Percentiles rank a stretch among this genome's conserved stretches.
Conservation (phyloP, 1,140 invertebrate species). For the Cepaea nemoralis region DNA sequence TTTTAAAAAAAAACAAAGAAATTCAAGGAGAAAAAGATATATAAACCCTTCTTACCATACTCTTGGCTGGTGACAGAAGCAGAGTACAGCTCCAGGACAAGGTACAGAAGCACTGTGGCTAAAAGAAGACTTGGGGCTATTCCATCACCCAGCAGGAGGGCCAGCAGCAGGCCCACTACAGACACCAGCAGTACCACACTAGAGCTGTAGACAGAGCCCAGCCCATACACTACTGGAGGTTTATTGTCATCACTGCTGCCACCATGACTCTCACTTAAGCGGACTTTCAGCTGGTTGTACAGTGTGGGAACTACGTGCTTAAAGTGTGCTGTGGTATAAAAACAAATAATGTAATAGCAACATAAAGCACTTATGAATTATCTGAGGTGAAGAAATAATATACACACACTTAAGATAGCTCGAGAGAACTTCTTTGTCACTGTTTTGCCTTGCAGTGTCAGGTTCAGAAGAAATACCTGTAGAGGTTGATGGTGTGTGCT, state of each 20-base stretch:
- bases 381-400: too few relatives aligned
- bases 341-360: too few relatives aligned
- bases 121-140: conserved; percentile 76
- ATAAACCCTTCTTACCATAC: not conserved
- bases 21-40: too few relatives aligned
- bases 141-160: conserved; percentile 76
- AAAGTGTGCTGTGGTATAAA: conserved; percentile 21
- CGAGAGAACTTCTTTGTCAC: too few relatives aligned
- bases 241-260: conserved; percentile 69
- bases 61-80: conserved; percentile 2
- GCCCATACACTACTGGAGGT: conserved; percentile 80
- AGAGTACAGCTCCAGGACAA: conserved; percentile 59
- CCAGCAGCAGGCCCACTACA: conserved; percentile 65
- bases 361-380: too few relatives aligned
- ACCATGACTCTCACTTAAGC: not conserved
- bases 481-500: too few relatives aligned
- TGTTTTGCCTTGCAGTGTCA: too few relatives aligned
- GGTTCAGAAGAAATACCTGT: too few relatives aligned
- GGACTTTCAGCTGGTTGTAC: conserved; percentile 60
- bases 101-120: conserved; percentile 66
- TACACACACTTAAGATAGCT: too few relatives aligned
- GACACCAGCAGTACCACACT: conserved; percentile 60
- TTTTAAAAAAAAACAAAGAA: too few relatives aligned
- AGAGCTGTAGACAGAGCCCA: conserved; percentile 75
- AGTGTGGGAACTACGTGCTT: conserved; percentile 60